Base-by-base conservation (phyloP, 2,797 vertebrate genomes). In the Neopelma chrysocephalum region DNA sequence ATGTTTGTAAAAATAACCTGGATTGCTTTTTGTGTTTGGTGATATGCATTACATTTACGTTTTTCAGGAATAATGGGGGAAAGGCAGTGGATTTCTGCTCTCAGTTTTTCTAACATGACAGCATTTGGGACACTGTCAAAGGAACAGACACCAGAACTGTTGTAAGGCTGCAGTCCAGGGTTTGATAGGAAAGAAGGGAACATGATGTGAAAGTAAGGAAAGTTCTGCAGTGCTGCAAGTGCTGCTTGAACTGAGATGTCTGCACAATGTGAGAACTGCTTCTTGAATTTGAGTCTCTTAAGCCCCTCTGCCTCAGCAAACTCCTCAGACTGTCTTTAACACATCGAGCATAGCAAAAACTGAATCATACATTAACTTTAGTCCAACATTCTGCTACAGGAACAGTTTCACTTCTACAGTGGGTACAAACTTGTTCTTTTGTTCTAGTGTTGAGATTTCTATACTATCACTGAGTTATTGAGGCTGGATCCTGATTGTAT, bases 21-120 rank as follows among this genome's bases (percentile, higher is more conserved):
- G 31, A 38, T 34, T 60, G 32, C 53, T 66, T 17, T 58, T n/a
- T 70, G 38, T 80, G 65, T n/a, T 64, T 81, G 45, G 54, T 29
- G 43, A 14, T 18, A 4, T 16, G 18, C 11, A 4, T 45, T 32
- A 34, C 25, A 10, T 0, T 1, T 26, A 12, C 1, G 2, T 11
- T 90, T 82, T 43, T 42, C 15, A 42, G 48, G 42, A 71, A 27
- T 75, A 87, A 60, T 4, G 31, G 31, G 25, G 12, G 16, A 54
- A 81, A 78, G 78, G 51, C 56, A 65, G 4, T 53, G 34, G 34
- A 66, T 53, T 87, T 70, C n/a, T 87, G 61, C 43, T 27, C 17
- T 84, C 32, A 10, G 34, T 27, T 75, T 87, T 84, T 58, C 38
- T 29, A 25, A 22, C 18, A 4, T 12, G 21, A 40, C 62, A 90